Evolutionary conservation across 2,797 vertebrate species (phyloP).

Genomic region (Momotus momota): DNA sequence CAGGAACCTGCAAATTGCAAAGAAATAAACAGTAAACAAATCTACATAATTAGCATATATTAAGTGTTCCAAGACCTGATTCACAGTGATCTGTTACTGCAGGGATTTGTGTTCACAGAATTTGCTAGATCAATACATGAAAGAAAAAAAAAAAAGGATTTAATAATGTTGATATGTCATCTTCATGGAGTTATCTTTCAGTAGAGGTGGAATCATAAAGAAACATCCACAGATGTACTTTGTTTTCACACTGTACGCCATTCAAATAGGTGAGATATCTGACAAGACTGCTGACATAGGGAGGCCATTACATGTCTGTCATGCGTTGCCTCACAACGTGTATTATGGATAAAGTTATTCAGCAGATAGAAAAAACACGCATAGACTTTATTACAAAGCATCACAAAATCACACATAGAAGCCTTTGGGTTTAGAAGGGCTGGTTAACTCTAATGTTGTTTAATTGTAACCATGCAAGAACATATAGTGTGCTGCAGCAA

Average conservation of each 20-base stretch:
- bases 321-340: not conserved
- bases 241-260: not conserved
- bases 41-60: not conserved
- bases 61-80: not conserved
- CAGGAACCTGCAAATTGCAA: slow-evolving; percentile 83
- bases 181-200: not conserved
- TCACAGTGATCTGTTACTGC: not conserved
- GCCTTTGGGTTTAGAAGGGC: not conserved
- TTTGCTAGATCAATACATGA: not conserved
- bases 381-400: not conserved
- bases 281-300: not conserved
- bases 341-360: not conserved
- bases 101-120: not conserved
- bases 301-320: not conserved
- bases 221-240: not conserved
- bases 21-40: slow-evolving; percentile 23
- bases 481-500: not conserved
- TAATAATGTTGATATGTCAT: not conserved
- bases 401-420: not conserved
- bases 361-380: not conserved
- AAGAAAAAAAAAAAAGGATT: too few relatives aligned
- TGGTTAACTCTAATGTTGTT: not conserved
- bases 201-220: not conserved
- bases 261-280: not conserved
- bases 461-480: not conserved